A percentile compares a stretch with the other conserved stretches of the same genome.
Conservation (phyloP, 1,140 invertebrate species). For the Drosophila simulans region DNA sequence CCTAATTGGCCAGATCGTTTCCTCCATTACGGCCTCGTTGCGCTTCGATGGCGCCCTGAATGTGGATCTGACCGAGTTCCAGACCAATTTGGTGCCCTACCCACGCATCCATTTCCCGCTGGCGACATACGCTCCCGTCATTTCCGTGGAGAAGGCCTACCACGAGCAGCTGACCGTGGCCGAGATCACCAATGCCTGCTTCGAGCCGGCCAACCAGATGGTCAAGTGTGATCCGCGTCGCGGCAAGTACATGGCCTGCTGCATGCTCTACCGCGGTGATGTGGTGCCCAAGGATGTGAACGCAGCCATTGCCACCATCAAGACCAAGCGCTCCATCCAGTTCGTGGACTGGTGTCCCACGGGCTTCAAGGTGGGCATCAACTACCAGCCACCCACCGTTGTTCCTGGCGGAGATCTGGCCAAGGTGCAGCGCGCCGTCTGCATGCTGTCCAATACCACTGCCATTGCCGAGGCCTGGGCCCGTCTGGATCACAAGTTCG, state of each 20-base stretch:
- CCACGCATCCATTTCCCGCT: conserved; percentile 93
- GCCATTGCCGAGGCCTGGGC: conserved; percentile 92
- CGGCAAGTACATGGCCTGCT: conserved; percentile 96
- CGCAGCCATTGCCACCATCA: conserved; percentile 93
- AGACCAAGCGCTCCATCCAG: conserved; percentile 93
- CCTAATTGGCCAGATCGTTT: conserved; percentile 94
- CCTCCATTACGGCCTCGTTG: conserved; percentile 93
- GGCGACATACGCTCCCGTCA: conserved; percentile 93
- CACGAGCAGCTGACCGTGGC: conserved; percentile 93
- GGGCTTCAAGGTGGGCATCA: conserved; percentile 93
- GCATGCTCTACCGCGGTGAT: conserved; percentile 92
- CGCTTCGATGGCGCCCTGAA: conserved; percentile 95
- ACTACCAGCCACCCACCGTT: conserved; percentile 92
- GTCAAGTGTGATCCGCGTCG: conserved; percentile 95
- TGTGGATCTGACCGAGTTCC: conserved; percentile 96
- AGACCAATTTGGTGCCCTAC: conserved; percentile 94
- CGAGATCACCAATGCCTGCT: conserved; percentile 95
- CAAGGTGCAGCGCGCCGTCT: conserved; percentile 90
- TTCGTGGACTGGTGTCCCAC: conserved; percentile 97
- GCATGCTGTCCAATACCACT: conserved; percentile 93
- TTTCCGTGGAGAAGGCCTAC: conserved; percentile 94
- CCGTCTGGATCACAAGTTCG: conserved; percentile 92
- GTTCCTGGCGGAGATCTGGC: conserved; percentile 93
- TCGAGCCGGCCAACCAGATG: conserved; percentile 96
- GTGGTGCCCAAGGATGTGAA: conserved; percentile 93